Evolutionary conservation across 2,888 invertebrate genomes (phyloP).

Genomic region (Spodoptera littoralis): DNA sequence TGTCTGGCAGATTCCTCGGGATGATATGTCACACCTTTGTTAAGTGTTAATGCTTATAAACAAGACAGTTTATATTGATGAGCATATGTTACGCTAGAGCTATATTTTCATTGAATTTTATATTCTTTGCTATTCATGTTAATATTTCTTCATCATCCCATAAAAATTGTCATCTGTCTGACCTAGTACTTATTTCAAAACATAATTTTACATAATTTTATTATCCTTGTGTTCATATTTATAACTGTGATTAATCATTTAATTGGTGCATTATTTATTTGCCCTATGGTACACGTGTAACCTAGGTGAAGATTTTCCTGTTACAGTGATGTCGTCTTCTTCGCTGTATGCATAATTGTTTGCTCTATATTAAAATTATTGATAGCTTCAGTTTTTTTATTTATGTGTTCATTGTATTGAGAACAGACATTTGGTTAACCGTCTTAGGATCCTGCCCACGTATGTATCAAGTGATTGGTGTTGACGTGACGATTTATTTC

Average conservation of each 20-base stretch:
- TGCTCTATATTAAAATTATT: conserved; percentile 3
- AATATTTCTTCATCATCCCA: not conserved
- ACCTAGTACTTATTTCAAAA: conserved; percentile 9
- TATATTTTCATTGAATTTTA: conserved; percentile 26
- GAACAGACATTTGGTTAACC: conserved; percentile 65
- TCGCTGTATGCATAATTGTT: conserved; percentile 11
- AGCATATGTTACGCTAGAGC: conserved; percentile 55
- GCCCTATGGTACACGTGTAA: conserved; percentile 21
- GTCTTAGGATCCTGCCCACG: conserved; percentile 64
- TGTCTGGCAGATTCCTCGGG: conserved; percentile 80
- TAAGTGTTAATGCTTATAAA: conserved; percentile 73
- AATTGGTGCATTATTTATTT: conserved; percentile 22
- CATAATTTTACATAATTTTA: conserved; percentile 12
- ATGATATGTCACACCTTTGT: conserved; percentile 78
- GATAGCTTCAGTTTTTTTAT: conserved; percentile 20
- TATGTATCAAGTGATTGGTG: conserved; percentile 60
- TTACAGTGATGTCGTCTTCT: conserved; percentile 8
- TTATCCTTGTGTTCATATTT: conserved; percentile 13
- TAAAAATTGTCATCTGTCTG: not conserved
- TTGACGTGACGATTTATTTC: conserved; percentile 66
- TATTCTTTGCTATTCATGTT: conserved; percentile 1
- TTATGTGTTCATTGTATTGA: conserved; percentile 43
- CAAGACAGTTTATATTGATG: conserved; percentile 73
- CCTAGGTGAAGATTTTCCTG: conserved; percentile 18
- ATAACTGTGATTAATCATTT: conserved; percentile 26